Conservation (phyloP, 1,140 invertebrate species). For the Eubasilissa regina region DNA sequence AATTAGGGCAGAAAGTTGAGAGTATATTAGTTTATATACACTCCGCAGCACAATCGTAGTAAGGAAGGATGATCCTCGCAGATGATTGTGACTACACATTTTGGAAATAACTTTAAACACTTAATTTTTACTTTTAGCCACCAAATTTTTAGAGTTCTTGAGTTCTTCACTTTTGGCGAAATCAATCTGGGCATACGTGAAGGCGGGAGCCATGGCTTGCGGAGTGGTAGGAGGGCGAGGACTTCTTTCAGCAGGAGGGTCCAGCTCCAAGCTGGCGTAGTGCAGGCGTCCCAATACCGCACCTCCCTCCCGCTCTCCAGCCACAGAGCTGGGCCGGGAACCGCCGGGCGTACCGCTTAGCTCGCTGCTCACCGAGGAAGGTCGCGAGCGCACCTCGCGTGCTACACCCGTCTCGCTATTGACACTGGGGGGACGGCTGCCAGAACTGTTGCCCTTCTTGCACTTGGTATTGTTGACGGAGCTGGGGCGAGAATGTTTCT, state of each 20-base stretch:
- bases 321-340: constrained; percentile 54
- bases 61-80: not conserved
- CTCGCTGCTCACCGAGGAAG: constrained; percentile 69
- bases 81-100: constrained; percentile 10
- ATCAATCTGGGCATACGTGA: constrained; percentile 82
- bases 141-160: constrained; percentile 57
- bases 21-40: not conserved
- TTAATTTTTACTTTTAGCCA: constrained; percentile 58
- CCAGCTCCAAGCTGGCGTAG: constrained; percentile 77
- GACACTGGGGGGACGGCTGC: constrained; percentile 55
- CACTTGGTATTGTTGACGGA: constrained; percentile 64
- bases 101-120: not conserved
- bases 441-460: constrained; percentile 47
- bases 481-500: constrained; percentile 62
- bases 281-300: constrained; percentile 78
- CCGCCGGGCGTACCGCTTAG: constrained; percentile 51
- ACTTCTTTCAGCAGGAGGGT: constrained; percentile 78
- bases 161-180: constrained; percentile 76
- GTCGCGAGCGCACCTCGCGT: constrained; percentile 62
- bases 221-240: constrained; percentile 61
- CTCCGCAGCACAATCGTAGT: not conserved
- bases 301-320: constrained; percentile 63
- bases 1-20: not conserved
- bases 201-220: constrained; percentile 67
- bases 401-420: constrained; percentile 47